Percentiles rank a stretch among this genome's conserved stretches.
phyloP scores from a whole-genome alignment of 2,797 vertebrate genomes.

The Astyanax mexicanus region DNA sequence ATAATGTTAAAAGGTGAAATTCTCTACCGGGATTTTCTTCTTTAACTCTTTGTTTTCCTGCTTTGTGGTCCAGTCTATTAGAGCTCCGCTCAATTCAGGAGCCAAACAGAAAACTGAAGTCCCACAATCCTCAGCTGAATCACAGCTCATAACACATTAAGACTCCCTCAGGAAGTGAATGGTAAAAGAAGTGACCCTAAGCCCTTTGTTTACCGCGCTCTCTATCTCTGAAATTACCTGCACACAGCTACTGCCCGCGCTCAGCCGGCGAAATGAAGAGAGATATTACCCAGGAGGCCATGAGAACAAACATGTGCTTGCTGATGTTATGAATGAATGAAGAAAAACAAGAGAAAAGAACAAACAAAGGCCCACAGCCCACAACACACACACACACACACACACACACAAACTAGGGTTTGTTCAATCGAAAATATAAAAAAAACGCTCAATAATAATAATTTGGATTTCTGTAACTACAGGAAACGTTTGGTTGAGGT shows the following conservation, averaged over 20 bases:
- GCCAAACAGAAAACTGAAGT: neutral
- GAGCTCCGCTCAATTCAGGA: neutral
- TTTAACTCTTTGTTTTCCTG: neutral
- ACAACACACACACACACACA: neutral
- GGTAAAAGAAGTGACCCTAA: constrained; percentile 9
- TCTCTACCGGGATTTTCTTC: too few relatives aligned
- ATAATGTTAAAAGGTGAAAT: neutral
- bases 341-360: neutral
- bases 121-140: neutral
- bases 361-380: neutral
- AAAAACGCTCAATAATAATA: too few relatives aligned
- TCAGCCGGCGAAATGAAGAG: constrained; percentile 13
- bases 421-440: too few relatives aligned
- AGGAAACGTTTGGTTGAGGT: too few relatives aligned
- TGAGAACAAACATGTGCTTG: neutral
- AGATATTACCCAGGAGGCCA: constrained; percentile 21
- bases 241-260: neutral
- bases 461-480: too few relatives aligned
- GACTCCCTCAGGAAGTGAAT: neutral
- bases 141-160: neutral
- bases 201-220: constrained; percentile 9
- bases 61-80: constrained; percentile 6
- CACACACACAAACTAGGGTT: too few relatives aligned
- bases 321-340: neutral
- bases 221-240: constrained; percentile 11